Base-by-base conservation (phyloP, 1,140 invertebrate species). In the Leptoteleia sp. region DNA sequence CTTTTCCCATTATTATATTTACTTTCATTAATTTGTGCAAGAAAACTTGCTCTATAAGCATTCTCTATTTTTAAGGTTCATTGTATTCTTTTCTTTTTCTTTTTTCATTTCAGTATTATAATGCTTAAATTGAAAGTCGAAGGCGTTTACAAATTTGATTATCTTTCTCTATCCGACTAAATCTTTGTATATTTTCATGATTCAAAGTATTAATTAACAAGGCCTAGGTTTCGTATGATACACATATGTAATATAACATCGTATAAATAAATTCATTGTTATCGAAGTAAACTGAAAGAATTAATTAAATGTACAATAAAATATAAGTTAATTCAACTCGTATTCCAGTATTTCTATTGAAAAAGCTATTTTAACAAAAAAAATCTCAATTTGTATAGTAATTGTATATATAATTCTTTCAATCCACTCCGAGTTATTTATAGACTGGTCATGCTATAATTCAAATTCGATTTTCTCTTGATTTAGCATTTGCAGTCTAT, bases 71-170 rank as follows among this genome's bases (percentile, higher is more conserved):
- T 42, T 50, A 35, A 59, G 22, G 31, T 70, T 59, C 25, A 38
- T n/a, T n/a, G 22, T 25, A 25, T 6, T 3, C 22, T 3, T 31
- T 31, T 40, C 22, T 31, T n/a, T n/a, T n/a, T n/a, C n/a, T n/a
- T n/a, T n/a, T n/a, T n/a, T n/a, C n/a, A n/a, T n/a, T n/a, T 40
- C 33, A 31, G 15, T 5, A 48, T 65, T 65, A 11, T 29, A 31
- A 6, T 29, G 50, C 22, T 59, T 27, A 13, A 59, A 55, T 50
- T 35, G 15, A 35, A 59, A 70, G 11, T 61, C 27, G 22, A 61
- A 71, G 62, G 62, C 50, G 45, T 48, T 45, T 19, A 27, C 17
- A 55, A 42, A 47, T 73, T 73, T 73, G 70, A 73, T 73, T 73
- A 73, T 62, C 48, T 15, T 45, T 37, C 11, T 52, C 12, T 19